phyloP scores from a whole-genome alignment of 2,797 vertebrate species.

The Enteromius argenteus region DNA sequence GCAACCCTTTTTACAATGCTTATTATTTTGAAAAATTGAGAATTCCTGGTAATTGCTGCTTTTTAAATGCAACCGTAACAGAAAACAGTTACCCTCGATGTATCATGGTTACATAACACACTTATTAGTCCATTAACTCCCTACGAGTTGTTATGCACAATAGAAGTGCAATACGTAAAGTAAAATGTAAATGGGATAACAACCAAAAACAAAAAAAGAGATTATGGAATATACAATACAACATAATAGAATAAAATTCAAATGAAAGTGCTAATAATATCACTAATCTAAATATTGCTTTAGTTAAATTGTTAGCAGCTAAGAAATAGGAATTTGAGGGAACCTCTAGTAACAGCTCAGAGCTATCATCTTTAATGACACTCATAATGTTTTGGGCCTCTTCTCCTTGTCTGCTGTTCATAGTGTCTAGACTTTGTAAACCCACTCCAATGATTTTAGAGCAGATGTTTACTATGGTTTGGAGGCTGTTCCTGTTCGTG shows the following conservation, averaged over 20 bases:
- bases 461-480: slow-evolving; percentile 12
- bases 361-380: slow-evolving; percentile 3
- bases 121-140: not conserved
- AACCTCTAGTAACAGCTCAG: not conserved
- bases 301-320: not conserved
- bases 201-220: not conserved
- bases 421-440: slow-evolving; percentile 14
- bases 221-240: not conserved
- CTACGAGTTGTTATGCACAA: not conserved
- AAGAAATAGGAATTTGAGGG: too few species aligned
- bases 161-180: not conserved
- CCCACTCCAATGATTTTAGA: slow-evolving; percentile 20
- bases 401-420: slow-evolving; percentile 1
- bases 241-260: not conserved
- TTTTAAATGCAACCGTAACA: not conserved
- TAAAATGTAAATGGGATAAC: not conserved
- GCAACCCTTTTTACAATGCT: not conserved
- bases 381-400: not conserved
- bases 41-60: not conserved
- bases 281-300: not conserved
- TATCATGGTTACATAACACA: not conserved
- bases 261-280: not conserved
- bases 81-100: not conserved
- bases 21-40: not conserved
- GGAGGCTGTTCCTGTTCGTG: slow-evolving; percentile 3